Evolutionary conservation across 2,888 invertebrate species (phyloP).

Genomic region (Zhuqinia jingwanae): DNA sequence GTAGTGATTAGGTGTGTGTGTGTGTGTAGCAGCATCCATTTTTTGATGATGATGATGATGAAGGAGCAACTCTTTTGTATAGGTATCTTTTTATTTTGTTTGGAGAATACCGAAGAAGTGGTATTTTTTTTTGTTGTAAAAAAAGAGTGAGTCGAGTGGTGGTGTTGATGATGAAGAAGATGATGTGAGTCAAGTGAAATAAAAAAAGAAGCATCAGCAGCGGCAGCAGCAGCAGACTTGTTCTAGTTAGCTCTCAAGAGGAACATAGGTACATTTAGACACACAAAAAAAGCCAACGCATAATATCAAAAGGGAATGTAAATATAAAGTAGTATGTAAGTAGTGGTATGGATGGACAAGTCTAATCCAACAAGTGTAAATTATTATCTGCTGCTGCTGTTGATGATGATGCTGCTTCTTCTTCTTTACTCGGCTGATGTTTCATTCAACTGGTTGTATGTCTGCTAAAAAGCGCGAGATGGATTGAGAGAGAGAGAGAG

Average conservation of each 20-base stretch:
- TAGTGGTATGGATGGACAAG: conserved; percentile 3
- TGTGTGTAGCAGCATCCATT: neutral
- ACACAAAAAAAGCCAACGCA: too few species aligned
- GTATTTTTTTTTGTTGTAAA: too few species aligned
- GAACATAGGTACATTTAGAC: too few species aligned
- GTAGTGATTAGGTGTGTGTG: conserved; percentile 34
- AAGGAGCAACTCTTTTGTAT: neutral
- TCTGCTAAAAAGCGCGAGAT: neutral
- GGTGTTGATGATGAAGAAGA: conserved; percentile 9
- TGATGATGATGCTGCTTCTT: too few species aligned
- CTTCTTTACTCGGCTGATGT: too few species aligned
- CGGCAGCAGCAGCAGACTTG: too few species aligned
- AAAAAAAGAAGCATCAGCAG: too few species aligned
- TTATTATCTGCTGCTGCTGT: conserved; percentile 47
- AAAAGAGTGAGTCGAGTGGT: too few species aligned
- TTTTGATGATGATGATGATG: conserved; percentile 28
- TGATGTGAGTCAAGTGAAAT: conserved; percentile 3
- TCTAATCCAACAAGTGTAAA: conserved; percentile 43
- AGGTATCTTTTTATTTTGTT: conserved; percentile 18
- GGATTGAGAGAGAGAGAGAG: neutral
- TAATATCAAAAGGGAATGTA: neutral
- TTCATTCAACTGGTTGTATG: conserved; percentile 23
- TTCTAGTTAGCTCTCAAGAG: conserved; percentile 39
- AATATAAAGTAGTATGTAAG: neutral
- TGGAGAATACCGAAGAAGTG: conserved; percentile 19